These are phyloP conservation scores for Odocoileus hemionus DNA, from an alignment of 2,113 vertebrate species.

Conservation along the genomic window DNA sequence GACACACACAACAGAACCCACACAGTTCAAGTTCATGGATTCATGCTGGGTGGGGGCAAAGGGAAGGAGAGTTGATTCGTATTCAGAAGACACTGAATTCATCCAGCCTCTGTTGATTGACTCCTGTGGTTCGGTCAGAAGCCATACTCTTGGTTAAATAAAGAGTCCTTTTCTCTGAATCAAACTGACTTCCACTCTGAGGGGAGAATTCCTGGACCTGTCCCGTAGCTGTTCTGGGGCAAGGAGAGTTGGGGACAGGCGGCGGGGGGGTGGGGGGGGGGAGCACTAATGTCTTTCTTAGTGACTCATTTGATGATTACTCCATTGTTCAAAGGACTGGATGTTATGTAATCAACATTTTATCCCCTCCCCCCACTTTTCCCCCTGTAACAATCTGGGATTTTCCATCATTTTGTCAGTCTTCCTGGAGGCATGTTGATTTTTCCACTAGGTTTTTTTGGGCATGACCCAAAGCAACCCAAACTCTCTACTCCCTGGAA, in stretches of 20 bases:
- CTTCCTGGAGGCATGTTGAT: constrained; percentile 62
- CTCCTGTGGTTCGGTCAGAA: background rate
- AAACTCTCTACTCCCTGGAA: constrained; percentile 3
- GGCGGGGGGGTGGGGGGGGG: background rate
- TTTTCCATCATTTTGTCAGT: constrained; percentile 81
- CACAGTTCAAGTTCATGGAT: background rate
- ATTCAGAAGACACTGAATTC: constrained; percentile 26
- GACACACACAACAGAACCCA: background rate
- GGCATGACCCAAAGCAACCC: constrained; percentile 43
- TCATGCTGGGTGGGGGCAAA: background rate
- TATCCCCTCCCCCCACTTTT: background rate
- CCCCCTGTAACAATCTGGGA: constrained; percentile 67
- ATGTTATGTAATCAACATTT: constrained; percentile 66
- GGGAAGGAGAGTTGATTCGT: background rate
- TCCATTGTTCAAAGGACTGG: constrained; percentile 35
- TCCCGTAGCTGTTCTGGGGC: background rate
- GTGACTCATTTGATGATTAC: constrained; percentile 70
- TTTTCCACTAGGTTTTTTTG: constrained; percentile 61
- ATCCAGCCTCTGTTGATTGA: background rate
- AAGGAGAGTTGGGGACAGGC: background rate
- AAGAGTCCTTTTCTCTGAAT: background rate
- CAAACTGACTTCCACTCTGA: background rate
- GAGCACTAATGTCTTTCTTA: background rate
- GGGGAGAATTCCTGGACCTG: constrained; percentile 22
- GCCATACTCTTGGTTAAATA: background rate